A percentile compares a stretch with the other conserved stretches of the same genome.
These are phyloP conservation scores for Prionace glauca DNA, from an alignment of 2,797 vertebrate genomes.

Conservation along the genomic window DNA sequence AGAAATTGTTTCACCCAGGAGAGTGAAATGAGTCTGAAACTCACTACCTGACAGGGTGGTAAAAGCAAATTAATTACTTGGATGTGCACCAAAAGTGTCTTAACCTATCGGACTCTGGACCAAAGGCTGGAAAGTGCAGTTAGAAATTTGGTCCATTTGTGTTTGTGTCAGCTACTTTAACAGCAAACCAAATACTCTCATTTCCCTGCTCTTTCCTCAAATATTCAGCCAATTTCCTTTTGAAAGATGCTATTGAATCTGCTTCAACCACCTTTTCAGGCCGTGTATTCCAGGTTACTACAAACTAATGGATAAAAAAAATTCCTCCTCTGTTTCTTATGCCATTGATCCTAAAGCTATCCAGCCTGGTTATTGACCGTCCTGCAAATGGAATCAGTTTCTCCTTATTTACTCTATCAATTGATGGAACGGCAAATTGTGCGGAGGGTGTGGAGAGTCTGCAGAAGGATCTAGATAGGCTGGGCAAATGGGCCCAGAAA, in stretches of 20 bases:
- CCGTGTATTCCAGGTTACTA: neutral
- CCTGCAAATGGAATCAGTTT: neutral
- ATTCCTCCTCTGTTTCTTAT: neutral
- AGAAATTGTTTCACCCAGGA: too few species aligned
- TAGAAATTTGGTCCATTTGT: neutral
- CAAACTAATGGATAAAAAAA: neutral
- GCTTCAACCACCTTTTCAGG: neutral
- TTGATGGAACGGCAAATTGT: too few species aligned
- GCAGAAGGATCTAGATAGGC: too few species aligned
- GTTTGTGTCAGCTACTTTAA: neutral
- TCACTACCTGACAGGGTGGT: neutral
- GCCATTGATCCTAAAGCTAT: neutral
- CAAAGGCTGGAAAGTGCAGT: neutral
- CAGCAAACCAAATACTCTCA: neutral
- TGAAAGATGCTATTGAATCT: neutral
- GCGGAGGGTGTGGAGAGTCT: too few species aligned
- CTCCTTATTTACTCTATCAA: neutral
- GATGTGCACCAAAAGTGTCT: neutral
- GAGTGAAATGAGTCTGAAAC: neutral
- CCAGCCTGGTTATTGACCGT: neutral
- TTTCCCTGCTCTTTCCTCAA: neutral
- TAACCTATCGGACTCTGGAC: neutral
- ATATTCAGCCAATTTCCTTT: neutral
- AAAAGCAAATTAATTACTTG: neutral
- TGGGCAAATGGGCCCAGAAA: too few species aligned